Evolutionary conservation across 2,113 vertebrate species (phyloP), one percentile per base, ranked within the genome.

Genomic region (Nymphicus hollandicus): DNA sequence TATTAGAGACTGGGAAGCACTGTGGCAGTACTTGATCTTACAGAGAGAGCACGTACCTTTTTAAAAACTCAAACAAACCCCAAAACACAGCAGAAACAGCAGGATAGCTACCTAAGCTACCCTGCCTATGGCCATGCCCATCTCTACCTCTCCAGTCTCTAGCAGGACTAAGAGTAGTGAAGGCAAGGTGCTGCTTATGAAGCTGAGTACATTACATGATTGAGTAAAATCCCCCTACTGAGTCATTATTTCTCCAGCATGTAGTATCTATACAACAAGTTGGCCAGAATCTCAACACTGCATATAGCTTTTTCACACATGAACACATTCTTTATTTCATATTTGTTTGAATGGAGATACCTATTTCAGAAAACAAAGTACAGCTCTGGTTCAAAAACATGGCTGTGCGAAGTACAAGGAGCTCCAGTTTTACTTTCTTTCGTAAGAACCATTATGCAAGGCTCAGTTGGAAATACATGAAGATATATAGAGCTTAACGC

Each of bases 291-390:
- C 91, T 93, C 70, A 87, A 27, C 89, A 70, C 87, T 77, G 89
- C 94, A 93, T 95, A 96, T 91, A 81, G 81, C 91, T 94, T 97
- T 96, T 95, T 93, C 94, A 94, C 87, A 96, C 94, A 96, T 73
- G 78, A 94, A 83, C 91, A 94, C 94, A 73, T 94, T 95, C 93
- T 92, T 89, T 86, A 94, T 94, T 33, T 15, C 71, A 14, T 93
- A 88, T 82, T 95, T 96, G 87, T 95, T 88, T 88, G 94, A 93
- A 82, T 46, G 66, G 56, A 88, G 46, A 61, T 91, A 91, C 44
- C 81, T 66, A 37, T 86, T 96, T 85, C 89, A 91, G 94, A 93
- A 96, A 96, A 91, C 89, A 94, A 92, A 91, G 81, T 76, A 88
- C 28, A 72, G 53, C 74, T 92, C 78, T 80, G 33, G 29, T 56